Percentiles rank a stretch among this genome's conserved stretches.
Conservation (phyloP, 2,113 vertebrate genomes). For the Thermophis baileyi region DNA sequence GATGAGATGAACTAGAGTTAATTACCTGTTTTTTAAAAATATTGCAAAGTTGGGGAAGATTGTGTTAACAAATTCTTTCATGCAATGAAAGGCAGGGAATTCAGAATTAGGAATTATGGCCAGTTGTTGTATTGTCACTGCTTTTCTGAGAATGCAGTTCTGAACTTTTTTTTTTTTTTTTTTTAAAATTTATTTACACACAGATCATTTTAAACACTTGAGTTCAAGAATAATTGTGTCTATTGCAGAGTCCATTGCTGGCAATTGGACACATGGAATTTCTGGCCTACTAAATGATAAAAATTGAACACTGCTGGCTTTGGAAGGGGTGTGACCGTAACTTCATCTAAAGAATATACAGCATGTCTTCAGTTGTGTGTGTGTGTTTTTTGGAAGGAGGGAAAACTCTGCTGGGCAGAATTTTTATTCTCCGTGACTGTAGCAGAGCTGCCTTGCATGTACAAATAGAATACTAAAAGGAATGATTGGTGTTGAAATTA, state of each 20-base stretch:
- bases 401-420: conserved; percentile 47
- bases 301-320: conserved; percentile 31
- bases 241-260: conserved; percentile 48
- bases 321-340: neutral
- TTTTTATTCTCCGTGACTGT: conserved; percentile 19
- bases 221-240: conserved; percentile 43
- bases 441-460: conserved; percentile 58
- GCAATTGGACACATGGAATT: conserved; percentile 54
- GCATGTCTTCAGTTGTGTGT: conserved; percentile 40
- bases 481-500: conserved; percentile 31
- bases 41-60: neutral
- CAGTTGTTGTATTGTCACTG: conserved; percentile 65
- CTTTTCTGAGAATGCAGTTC: conserved; percentile 48
- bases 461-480: conserved; percentile 22
- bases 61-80: conserved; percentile 15
- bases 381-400: conserved; percentile 26
- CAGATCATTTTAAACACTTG: conserved; percentile 34
- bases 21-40: neutral
- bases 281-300: conserved; percentile 44
- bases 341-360: conserved; percentile 45
- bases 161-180: conserved; percentile 6
- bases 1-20: neutral
- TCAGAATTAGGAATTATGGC: conserved; percentile 54
- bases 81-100: conserved; percentile 9
- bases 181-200: too few relatives aligned